phyloP scores from a whole-genome alignment of 2,888 invertebrate genomes.

The Zeuzera pyrina region DNA sequence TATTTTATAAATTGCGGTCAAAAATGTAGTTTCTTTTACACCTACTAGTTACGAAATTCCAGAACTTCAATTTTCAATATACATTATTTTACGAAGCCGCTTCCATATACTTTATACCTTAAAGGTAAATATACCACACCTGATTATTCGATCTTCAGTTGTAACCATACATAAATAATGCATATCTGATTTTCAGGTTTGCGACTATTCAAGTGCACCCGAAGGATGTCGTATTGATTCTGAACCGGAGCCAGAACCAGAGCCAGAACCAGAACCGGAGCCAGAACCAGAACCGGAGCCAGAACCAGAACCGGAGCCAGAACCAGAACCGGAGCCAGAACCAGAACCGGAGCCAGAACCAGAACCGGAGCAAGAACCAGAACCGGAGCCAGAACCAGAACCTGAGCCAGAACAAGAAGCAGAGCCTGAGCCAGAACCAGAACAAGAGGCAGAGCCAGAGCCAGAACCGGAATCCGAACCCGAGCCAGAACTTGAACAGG shows the following conservation, averaged over 20 bases:
- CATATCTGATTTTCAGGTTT: conserved; percentile 47
- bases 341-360: conserved; percentile 36
- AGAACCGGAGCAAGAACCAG: conserved; percentile 4
- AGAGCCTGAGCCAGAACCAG: conserved; percentile 39
- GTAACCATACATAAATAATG: too few species aligned
- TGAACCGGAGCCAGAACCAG: conserved; percentile 8
- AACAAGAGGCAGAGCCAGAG: conserved; percentile 38
- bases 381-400: conserved; percentile 10
- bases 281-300: conserved; percentile 6
- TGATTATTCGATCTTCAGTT: too few species aligned
- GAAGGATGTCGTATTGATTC: conserved; percentile 25
- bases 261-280: conserved; percentile 33
- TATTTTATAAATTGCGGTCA: too few species aligned
- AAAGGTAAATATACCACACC: too few species aligned
- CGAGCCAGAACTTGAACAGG: conserved; percentile 36
- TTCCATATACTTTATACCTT: too few species aligned
- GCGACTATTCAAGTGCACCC: conserved; percentile 45
- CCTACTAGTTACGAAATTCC: too few species aligned
- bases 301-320: conserved; percentile 38
- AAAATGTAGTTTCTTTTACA: too few species aligned
- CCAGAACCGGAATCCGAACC: conserved; percentile 28
- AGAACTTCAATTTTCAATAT: too few species aligned
- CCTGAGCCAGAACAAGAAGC: conserved; percentile 36
- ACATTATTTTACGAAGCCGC: too few species aligned
- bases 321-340: conserved; percentile 48